Base-by-base conservation (phyloP, 37 sponge, comb jelly and placozoan species). In the Dysidea cf. avara region DNA sequence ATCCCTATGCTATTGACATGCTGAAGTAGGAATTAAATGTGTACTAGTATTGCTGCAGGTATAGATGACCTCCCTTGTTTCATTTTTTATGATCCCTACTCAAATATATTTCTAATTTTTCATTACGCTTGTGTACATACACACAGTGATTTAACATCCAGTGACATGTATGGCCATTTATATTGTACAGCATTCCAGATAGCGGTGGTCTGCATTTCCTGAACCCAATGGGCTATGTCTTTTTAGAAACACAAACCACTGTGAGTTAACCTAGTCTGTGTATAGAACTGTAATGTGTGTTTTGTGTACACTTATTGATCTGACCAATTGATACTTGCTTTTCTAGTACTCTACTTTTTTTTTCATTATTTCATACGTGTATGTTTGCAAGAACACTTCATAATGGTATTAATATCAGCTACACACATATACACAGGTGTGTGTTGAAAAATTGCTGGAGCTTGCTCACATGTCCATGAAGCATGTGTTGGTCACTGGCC, bases 161-260 rank as follows among this genome's bases (percentile, higher is more conserved):
- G n/a, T n/a, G n/a, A n/a, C n/a, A n/a, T n/a, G n/a, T n/a, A n/a
- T n/a, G n/a, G n/a, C n/a, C n/a, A n/a, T n/a, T n/a, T n/a, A n/a
- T n/a, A n/a, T 25, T 53, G 54, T 66, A 17, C 40, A 38, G 32
- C 34, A 36, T 17, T 2, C 22, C 22, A 66, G 66, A 36, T 40
- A 18, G 34, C 11, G 20, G 3, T 5, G 28, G 22, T 18, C 36
- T 53, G 14, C 66, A 71, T 25, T n/a, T n/a, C n/a, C 73, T 77
- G 32, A 73, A 84, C 64, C 68, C 78, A 21, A 24, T 71, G 11
- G 85, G 85, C 13, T 47, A 31, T 31, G 75, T 78, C 37, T 83
- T 68, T 72, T 68, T 88, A 2, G 84, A 88, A 48, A 88, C 84
- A 31, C 36, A 72, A 46, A 62, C 74, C 30, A 79, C 84, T 47